phyloP scores from a whole-genome alignment of 2,113 vertebrate species.

The Blennius ocellaris region DNA sequence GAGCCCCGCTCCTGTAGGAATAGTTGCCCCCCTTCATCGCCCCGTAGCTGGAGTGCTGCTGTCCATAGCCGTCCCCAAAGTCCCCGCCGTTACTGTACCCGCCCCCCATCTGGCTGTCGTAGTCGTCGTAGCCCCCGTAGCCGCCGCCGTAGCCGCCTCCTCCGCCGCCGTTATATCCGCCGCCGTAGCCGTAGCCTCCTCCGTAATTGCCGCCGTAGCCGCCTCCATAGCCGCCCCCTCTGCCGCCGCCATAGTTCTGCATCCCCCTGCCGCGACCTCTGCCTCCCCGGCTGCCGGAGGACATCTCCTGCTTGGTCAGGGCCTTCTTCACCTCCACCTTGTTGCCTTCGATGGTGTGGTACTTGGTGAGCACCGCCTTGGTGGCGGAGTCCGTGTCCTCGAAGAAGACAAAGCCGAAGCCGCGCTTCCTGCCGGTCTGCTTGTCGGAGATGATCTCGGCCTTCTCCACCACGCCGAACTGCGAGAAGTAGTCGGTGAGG shows the following conservation, averaged over 20 bases:
- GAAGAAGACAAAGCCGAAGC: slow-evolving; percentile 97
- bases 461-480: slow-evolving; percentile 94
- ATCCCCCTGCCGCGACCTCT: slow-evolving; percentile 88
- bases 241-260: slow-evolving; percentile 85
- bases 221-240: slow-evolving; percentile 87
- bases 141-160: slow-evolving; percentile 88
- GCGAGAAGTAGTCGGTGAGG: slow-evolving; percentile 92
- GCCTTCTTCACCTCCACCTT: slow-evolving; percentile 96
- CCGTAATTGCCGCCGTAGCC: slow-evolving; percentile 85
- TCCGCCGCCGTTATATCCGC: slow-evolving; percentile 78
- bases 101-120: slow-evolving; percentile 81
- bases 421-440: slow-evolving; percentile 93
- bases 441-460: slow-evolving; percentile 97
- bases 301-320: slow-evolving; percentile 90
- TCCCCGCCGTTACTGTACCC: slow-evolving; percentile 89
- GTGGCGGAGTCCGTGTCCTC: slow-evolving; percentile 94
- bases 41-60: slow-evolving; percentile 93
- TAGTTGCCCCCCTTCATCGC: slow-evolving; percentile 92
- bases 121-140: slow-evolving; percentile 88
- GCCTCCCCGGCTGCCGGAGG: slow-evolving; percentile 78
- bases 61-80: slow-evolving; percentile 89
- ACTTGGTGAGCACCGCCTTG: slow-evolving; percentile 93
- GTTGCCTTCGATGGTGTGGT: slow-evolving; percentile 92
- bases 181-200: slow-evolving; percentile 83
- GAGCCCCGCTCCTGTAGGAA: slow-evolving; percentile 88